Evolutionary conservation across 2,888 invertebrate species (phyloP).

Genomic region (Xiphydria camelus): DNA sequence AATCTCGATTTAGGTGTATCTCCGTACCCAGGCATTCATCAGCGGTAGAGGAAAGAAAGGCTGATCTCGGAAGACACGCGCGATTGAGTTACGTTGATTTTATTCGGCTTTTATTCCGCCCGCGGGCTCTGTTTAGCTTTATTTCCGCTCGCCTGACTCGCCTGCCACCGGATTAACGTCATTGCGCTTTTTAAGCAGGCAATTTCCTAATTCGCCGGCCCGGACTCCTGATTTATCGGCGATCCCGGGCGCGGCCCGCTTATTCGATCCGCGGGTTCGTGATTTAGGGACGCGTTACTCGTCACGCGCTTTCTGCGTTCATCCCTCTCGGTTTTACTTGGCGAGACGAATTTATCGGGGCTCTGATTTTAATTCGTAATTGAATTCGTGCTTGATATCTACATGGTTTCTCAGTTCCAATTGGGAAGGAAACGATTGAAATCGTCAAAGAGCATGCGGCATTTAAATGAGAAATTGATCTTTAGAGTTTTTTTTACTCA

Average conservation of each 20-base stretch:
- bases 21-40: constrained; percentile 38
- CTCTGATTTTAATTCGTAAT: too few species aligned
- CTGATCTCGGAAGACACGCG: constrained; percentile 51
- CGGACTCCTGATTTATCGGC: constrained; percentile 44
- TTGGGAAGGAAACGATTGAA: too few species aligned
- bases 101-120: constrained; percentile 51
- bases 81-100: constrained; percentile 58
- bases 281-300: neutral
- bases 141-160: constrained; percentile 25
- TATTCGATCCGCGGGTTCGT: constrained; percentile 34
- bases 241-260: constrained; percentile 35
- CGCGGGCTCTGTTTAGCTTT: constrained; percentile 28
- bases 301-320: too few species aligned
- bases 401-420: too few species aligned
- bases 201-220: constrained; percentile 53
- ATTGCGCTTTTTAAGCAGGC: constrained; percentile 56
- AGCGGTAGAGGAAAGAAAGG: constrained; percentile 32
- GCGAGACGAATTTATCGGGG: too few species aligned
- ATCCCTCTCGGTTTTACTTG: too few species aligned
- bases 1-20: constrained; percentile 1
- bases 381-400: too few species aligned
- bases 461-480: too few species aligned
- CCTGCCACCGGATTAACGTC: constrained; percentile 49
- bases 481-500: too few species aligned
- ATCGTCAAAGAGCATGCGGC: too few species aligned